phyloP scores from a whole-genome alignment of 2,797 vertebrate genomes.

The Pogonophryne albipinna region DNA sequence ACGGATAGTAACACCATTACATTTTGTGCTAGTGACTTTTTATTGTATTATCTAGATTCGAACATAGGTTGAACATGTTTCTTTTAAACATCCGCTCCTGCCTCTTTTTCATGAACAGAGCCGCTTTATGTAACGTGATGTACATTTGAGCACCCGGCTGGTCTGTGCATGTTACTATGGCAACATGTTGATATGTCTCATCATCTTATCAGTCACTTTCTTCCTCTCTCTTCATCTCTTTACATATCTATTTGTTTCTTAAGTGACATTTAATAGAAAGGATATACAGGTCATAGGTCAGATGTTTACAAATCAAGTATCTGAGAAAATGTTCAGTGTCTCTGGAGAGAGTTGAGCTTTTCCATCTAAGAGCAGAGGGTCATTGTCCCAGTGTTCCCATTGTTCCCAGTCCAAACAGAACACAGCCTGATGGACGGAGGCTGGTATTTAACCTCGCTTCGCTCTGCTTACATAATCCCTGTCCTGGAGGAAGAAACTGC shows the following conservation, averaged over 20 bases:
- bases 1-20: too few relatives aligned
- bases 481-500: constrained; percentile 58
- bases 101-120: neutral
- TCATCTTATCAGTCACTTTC: constrained; percentile 20
- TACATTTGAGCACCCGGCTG: constrained; percentile 30
- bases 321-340: constrained; percentile 19
- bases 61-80: neutral
- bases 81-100: constrained; percentile 1
- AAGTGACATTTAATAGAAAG: constrained; percentile 22
- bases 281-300: constrained; percentile 24
- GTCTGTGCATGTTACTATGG: constrained; percentile 44
- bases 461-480: constrained; percentile 68
- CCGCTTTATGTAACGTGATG: constrained; percentile 23
- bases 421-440: constrained; percentile 20
- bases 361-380: constrained; percentile 32
- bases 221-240: constrained; percentile 1
- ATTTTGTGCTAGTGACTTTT: too few relatives aligned
- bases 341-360: constrained; percentile 21
- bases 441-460: constrained; percentile 58
- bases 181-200: constrained; percentile 36
- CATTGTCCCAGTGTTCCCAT: constrained; percentile 56
- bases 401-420: constrained; percentile 61
- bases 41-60: too few relatives aligned
- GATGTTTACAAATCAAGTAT: neutral
- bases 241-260: constrained; percentile 1